Evolutionary conservation across 2,888 invertebrate genomes (phyloP), one percentile per base, ranked within the genome.

Genomic region (Rhamnusium bicolor): DNA sequence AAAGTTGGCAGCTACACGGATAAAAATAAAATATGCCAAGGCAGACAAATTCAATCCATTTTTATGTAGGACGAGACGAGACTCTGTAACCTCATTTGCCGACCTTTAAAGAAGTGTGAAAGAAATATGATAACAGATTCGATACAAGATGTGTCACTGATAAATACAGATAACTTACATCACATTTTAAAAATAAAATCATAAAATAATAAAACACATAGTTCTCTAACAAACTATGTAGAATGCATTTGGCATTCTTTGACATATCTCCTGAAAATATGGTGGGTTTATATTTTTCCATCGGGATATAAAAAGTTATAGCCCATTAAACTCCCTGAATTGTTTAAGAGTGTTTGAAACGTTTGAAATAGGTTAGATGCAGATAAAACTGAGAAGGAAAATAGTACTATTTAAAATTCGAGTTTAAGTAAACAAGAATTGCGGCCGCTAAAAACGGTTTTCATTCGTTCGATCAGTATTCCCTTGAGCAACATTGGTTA

Each of bases 291-390:
- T 47, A 62, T 14, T 62, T n/a, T 62, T 47, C 40, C 47, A 21
- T 40, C 19, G 16, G 47, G 24, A 47, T 7, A 62, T 62, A 47
- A 27, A 49, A 16, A 21, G 62, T 62, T 62, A 62, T 62, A 62
- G 62, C 62, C 62, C 46, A 62, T 62, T 62, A 62, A 62, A 21
- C 49, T 46, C 47, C 29, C 29, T 56, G 62, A 12, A 47, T 61
- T 49, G 8, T n/a, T n/a, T 21, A 8, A 14, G 21, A 21, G 47
- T 21, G 60, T n/a, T 40, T 5, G 29, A 40, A 32, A n/a, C 19
- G 40, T 61, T n/a, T 61, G 18, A 46, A 21, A 58, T 58, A 61
- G 18, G 32, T 61, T 46, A 32, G 60, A 8, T 61, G n/a, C 21
- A 46, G 18, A 46, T 61, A 58, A 58, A 58, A 58, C 27, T 32